Evolutionary conservation across 1,140 invertebrate species (phyloP).

Genomic region (Physella acuta): DNA sequence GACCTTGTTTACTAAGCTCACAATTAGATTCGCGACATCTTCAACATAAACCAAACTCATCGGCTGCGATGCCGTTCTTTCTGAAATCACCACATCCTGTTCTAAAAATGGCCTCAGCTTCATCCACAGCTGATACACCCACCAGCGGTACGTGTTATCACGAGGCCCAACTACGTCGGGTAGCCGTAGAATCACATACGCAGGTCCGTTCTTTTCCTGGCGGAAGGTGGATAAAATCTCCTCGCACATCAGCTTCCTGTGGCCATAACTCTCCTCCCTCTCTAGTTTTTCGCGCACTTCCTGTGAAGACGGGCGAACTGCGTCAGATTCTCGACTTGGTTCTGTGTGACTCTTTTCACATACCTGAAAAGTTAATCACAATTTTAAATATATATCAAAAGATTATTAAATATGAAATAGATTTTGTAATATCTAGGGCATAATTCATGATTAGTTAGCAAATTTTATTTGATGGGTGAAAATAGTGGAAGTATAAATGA

Average conservation of each 20-base stretch:
- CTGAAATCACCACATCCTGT: constrained; percentile 46
- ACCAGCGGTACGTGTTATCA: constrained; percentile 62
- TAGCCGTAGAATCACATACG: constrained; percentile 60
- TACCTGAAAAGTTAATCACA: too few relatives aligned
- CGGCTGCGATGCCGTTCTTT: constrained; percentile 41
- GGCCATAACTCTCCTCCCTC: constrained; percentile 58
- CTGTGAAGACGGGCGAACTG: constrained; percentile 53
- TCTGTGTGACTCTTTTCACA: constrained; percentile 47
- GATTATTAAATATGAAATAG: too few relatives aligned
- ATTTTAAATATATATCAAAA: too few relatives aligned
- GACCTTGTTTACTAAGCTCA: constrained; percentile 31
- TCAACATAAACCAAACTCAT: constrained; percentile 62
- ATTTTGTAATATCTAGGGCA: too few relatives aligned
- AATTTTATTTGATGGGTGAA: too few relatives aligned
- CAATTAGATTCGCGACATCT: constrained; percentile 59
- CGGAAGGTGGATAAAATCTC: constrained; percentile 52
- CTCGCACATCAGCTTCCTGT: constrained; percentile 60
- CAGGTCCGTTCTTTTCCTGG: constrained; percentile 39
- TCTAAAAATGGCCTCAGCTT: constrained; percentile 46
- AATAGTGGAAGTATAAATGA: too few relatives aligned
- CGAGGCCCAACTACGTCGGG: constrained; percentile 63
- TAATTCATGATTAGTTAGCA: too few relatives aligned
- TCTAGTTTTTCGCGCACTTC: constrained; percentile 40
- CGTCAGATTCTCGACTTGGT: constrained; percentile 49
- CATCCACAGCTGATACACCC: constrained; percentile 64